Evolutionary conservation across 2,113 vertebrate genomes (phyloP), one percentile per base, ranked within the genome.

Genomic region (Blennius ocellaris): DNA sequence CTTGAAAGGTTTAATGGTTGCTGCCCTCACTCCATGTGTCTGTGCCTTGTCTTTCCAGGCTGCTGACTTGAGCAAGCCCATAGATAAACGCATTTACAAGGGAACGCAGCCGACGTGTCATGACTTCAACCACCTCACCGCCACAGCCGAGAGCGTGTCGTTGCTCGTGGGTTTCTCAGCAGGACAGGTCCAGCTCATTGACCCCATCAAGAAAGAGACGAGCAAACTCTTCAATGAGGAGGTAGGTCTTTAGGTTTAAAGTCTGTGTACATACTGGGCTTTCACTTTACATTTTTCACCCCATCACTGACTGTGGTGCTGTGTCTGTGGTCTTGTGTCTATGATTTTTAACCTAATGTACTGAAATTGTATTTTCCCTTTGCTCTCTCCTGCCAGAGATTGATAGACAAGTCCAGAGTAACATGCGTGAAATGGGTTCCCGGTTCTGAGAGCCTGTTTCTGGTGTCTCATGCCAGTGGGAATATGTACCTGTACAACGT

Each of bases 51-150:
- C 36, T 50, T 50, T 8, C 15, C 55, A 99, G 98, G 98, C 98
- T 77, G 98, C 97, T 70, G 98, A 99, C 92, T 91, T 99, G 93
- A 99, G 97, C 90, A 99, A 99, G 90, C 98, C 98, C 58, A 98
- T 99, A 93, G 98, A 99, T 94, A 99, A 99, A 94, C 96, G 98
- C 90, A 99, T 99, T 92, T 99, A 99, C 94, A 99, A 99, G 93
- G 98, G 98, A 93, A 99, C 98, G 87, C 98, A 99, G 82, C 98
- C 98, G 81, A 99, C 98, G 71, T 99, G 98, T 91, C 98, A 99
- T 89, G 98, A 99, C 95, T 98, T 99, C 94, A 99, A 98, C 94
- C 96, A 98, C 91, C 96, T 99, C 84, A 99, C 98, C 50, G 98
- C 98, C 59, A 99, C 97, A 48, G 96, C 97, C 45, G 97, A 99